Percentiles rank a stretch among this genome's conserved stretches.
Evolutionary conservation across 2,888 invertebrate species (phyloP).

Genomic region (Synergus laeviventris): DNA sequence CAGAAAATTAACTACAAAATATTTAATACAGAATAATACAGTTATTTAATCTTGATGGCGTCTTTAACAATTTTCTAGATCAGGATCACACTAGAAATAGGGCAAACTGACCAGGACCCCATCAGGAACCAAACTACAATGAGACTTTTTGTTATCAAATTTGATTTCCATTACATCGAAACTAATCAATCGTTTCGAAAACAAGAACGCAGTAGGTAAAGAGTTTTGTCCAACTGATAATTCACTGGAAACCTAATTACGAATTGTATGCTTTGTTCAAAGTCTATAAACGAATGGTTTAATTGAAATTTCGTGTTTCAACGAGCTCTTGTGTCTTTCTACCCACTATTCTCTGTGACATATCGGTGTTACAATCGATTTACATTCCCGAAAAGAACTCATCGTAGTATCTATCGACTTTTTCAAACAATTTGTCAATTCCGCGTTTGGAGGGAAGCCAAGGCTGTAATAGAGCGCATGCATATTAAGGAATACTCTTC

Average conservation of each 20-base stretch:
- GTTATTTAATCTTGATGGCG: no score
- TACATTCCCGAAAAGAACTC: slow-evolving; percentile 47
- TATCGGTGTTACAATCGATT: slow-evolving; percentile 51
- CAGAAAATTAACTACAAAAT: no score
- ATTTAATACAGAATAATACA: no score
- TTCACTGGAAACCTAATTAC: slow-evolving; percentile 3
- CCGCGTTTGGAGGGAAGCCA: slow-evolving; percentile 54
- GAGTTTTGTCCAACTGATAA: neutral
- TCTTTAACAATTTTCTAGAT: no score
- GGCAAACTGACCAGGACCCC: no score
- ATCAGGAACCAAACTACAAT: neutral
- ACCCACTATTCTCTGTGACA: slow-evolving; percentile 46
- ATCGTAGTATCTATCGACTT: slow-evolving; percentile 47
- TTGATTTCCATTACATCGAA: neutral
- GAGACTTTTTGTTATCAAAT: neutral
- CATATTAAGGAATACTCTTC: slow-evolving; percentile 13
- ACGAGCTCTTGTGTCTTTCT: slow-evolving; percentile 46
- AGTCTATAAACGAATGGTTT: slow-evolving; percentile 45
- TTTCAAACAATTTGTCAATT: slow-evolving; percentile 55
- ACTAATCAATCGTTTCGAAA: neutral
- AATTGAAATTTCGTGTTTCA: slow-evolving; percentile 61
- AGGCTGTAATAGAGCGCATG: slow-evolving; percentile 46
- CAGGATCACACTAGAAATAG: no score
- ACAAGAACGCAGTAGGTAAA: neutral
- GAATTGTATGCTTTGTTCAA: neutral